phyloP scores from a whole-genome alignment of 2,797 vertebrate genomes.

The Aldrovandia affinis region DNA sequence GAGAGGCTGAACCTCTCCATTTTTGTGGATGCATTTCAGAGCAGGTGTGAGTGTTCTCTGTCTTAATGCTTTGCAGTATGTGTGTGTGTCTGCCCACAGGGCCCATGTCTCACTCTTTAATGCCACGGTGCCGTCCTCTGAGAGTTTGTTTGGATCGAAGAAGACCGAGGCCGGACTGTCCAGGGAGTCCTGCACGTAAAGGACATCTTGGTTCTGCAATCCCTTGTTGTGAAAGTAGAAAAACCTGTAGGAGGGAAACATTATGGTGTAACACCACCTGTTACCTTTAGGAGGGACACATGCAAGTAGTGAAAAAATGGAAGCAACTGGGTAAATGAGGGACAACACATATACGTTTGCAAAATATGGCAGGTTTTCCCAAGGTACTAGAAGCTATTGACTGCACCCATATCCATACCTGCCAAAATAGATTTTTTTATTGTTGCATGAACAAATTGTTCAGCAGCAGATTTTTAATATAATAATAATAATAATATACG shows the following conservation, averaged over 20 bases:
- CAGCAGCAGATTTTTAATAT: too few relatives aligned
- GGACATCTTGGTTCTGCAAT: constrained; percentile 75
- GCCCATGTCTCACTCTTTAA: constrained; percentile 65
- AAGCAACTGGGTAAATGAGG: too few relatives aligned
- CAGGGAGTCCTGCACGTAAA: constrained; percentile 75
- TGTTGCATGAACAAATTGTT: too few relatives aligned
- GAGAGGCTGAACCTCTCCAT: background rate
- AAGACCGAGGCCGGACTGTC: constrained; percentile 63
- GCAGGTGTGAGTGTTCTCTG: background rate
- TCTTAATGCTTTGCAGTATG: background rate
- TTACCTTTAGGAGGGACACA: background rate
- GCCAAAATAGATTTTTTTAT: too few relatives aligned
- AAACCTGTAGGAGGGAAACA: constrained; percentile 59
- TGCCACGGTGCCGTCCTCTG: constrained; percentile 76
- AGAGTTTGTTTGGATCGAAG: constrained; percentile 75
- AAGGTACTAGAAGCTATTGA: too few relatives aligned
- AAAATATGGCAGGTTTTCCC: too few relatives aligned
- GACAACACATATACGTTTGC: too few relatives aligned
- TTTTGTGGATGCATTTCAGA: background rate
- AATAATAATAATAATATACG: too few relatives aligned
- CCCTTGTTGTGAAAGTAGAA: constrained; percentile 78
- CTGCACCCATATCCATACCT: too few relatives aligned
- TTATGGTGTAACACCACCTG: constrained; percentile 12
- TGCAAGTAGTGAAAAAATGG: background rate
- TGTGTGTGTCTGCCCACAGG: background rate